phyloP scores from a whole-genome alignment of 2,113 vertebrate species.

The Fulmarus glacialis region DNA sequence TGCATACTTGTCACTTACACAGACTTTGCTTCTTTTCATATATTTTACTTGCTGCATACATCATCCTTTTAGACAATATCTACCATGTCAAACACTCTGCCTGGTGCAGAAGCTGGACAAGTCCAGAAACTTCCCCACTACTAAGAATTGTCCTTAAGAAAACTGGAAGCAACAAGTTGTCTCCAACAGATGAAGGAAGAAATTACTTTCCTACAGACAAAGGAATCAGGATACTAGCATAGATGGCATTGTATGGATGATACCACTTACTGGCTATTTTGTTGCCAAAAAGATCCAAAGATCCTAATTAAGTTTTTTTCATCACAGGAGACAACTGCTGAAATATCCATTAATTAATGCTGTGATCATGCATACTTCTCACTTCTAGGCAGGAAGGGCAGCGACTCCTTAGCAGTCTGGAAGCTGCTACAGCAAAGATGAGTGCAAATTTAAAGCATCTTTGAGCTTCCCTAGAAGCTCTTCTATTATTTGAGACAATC shows the following conservation, averaged over 20 bases:
- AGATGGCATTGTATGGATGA: neutral
- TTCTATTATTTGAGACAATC: slow-evolving; percentile 28
- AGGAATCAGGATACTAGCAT: neutral
- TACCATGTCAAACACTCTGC: neutral
- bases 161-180: neutral
- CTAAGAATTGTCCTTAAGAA: neutral
- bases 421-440: slow-evolving; percentile 37
- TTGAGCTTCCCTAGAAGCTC: slow-evolving; percentile 10
- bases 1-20: neutral
- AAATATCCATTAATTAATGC: slow-evolving; percentile 58
- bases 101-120: neutral
- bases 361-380: neutral
- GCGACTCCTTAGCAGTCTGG: slow-evolving; percentile 15
- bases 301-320: slow-evolving; percentile 43
- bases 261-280: slow-evolving; percentile 26
- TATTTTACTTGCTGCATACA: neutral
- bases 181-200: neutral
- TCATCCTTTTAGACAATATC: neutral
- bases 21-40: neutral
- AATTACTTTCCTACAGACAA: slow-evolving; percentile 38
- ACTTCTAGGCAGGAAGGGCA: slow-evolving; percentile 25
- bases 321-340: neutral
- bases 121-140: neutral
- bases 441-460: slow-evolving; percentile 1
- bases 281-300: slow-evolving; percentile 12